phyloP scores from a whole-genome alignment of 92 coral and sea anemone species.

The Virgularia gustaviana region DNA sequence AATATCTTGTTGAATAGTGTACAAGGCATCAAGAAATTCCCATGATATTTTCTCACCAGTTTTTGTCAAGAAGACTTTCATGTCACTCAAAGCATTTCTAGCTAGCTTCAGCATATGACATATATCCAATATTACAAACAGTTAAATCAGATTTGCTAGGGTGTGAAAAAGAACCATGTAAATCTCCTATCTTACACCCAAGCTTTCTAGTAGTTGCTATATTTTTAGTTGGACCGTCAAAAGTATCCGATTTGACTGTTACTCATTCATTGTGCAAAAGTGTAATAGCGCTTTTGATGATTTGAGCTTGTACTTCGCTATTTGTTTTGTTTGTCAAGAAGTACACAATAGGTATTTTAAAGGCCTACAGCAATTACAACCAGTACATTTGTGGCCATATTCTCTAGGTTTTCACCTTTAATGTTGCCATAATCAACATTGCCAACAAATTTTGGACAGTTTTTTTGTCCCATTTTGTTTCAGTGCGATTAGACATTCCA shows the following conservation, averaged over 20 bases:
- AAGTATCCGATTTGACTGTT: background rate
- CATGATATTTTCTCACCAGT: constrained; percentile 10
- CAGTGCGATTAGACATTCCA: no score
- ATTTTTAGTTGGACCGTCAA: constrained; percentile 7
- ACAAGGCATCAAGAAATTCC: constrained; percentile 6
- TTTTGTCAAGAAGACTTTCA: background rate
- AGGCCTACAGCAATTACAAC: constrained; percentile 18
- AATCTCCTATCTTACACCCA: background rate
- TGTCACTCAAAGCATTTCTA: no score
- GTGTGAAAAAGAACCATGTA: constrained; percentile 9
- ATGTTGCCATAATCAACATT: no score
- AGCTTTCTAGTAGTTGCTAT: constrained; percentile 6
- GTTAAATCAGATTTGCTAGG: constrained; percentile 4
- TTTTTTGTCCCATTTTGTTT: no score
- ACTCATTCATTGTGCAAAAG: background rate
- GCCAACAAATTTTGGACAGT: no score
- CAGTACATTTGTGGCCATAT: constrained; percentile 6
- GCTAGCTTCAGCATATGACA: constrained; percentile 9
- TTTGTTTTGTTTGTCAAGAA: background rate
- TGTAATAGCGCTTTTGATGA: background rate
- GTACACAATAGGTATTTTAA: constrained; percentile 2
- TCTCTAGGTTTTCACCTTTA: background rate
- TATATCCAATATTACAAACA: background rate
- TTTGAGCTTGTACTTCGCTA: background rate
- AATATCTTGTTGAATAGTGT: constrained; percentile 5